Evolutionary conservation across 2,113 vertebrate species (phyloP).

Genomic region (Alethe castanea): DNA sequence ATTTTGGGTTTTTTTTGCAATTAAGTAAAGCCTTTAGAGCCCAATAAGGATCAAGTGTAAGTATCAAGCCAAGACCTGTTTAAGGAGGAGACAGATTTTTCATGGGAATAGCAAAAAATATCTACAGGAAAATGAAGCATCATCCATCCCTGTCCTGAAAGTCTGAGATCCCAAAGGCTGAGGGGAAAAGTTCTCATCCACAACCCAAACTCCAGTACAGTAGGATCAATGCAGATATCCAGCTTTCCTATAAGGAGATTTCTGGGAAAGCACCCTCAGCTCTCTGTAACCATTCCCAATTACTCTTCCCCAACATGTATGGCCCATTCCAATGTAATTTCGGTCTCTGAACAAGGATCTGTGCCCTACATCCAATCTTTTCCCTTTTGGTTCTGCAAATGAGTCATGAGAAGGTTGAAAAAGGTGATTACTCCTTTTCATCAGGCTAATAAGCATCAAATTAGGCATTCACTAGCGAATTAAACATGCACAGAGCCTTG

Average conservation of each 20-base stretch:
- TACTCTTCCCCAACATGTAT: neutral
- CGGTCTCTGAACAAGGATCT: neutral
- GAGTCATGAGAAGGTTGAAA: neutral
- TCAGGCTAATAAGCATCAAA: conserved; percentile 15
- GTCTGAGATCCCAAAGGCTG: neutral
- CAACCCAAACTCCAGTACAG: neutral
- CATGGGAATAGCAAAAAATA: neutral
- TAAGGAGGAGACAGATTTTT: neutral
- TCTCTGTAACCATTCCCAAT: neutral
- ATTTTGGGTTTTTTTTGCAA: neutral
- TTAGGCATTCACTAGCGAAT: neutral
- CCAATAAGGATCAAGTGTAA: neutral
- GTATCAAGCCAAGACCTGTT: neutral
- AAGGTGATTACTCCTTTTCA: neutral
- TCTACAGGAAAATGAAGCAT: neutral
- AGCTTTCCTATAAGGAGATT: neutral
- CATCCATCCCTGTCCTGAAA: neutral
- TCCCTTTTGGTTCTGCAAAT: neutral
- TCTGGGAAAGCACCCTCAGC: neutral
- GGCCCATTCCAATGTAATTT: neutral
- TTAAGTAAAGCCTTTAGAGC: neutral
- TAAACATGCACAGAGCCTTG: neutral
- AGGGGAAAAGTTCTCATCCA: neutral
- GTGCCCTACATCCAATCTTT: neutral
- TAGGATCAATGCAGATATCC: neutral